Evolutionary conservation across 2,888 invertebrate species (phyloP).

Genomic region (Tetrapedia diversipes): DNA sequence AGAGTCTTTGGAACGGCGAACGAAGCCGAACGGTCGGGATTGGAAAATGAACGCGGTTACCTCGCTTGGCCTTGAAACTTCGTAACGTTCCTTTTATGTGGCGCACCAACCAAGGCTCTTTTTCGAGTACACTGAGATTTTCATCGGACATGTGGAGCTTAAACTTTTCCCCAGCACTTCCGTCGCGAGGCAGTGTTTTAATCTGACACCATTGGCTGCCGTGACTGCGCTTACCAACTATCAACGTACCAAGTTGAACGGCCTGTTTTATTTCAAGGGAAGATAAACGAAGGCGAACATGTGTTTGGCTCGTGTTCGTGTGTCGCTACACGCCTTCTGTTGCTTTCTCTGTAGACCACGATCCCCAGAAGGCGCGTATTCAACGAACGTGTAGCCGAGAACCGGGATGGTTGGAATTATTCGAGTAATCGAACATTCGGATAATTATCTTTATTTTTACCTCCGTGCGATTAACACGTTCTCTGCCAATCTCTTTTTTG

Average conservation of each 20-base stretch:
- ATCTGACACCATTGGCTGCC: constrained; percentile 52
- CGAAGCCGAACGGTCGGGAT: background rate
- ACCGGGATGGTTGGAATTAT: too few relatives aligned
- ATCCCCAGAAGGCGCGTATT: constrained; percentile 2
- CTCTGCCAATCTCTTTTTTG: too few relatives aligned
- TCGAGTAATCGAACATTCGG: too few relatives aligned
- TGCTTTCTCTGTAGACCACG: background rate
- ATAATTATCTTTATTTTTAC: too few relatives aligned
- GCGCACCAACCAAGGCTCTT: constrained; percentile 35
- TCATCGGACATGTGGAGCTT: constrained; percentile 24
- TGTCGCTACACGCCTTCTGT: background rate
- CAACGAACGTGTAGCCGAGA: constrained; percentile 3
- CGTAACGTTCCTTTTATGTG: constrained; percentile 47
- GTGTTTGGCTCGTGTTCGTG: background rate
- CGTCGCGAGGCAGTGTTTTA: constrained; percentile 40
- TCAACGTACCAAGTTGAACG: constrained; percentile 61
- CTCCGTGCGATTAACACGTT: too few relatives aligned
- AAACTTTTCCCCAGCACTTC: constrained; percentile 13
- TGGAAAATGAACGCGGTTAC: too few relatives aligned
- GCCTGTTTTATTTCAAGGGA: constrained; percentile 59
- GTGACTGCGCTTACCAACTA: constrained; percentile 54
- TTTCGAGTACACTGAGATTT: constrained; percentile 6
- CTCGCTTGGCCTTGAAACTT: constrained; percentile 52
- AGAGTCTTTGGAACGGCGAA: too few relatives aligned
- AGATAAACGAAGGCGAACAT: constrained; percentile 39